Conservation (phyloP, 2,797 vertebrate species). For the Hoplostethus atlanticus region DNA sequence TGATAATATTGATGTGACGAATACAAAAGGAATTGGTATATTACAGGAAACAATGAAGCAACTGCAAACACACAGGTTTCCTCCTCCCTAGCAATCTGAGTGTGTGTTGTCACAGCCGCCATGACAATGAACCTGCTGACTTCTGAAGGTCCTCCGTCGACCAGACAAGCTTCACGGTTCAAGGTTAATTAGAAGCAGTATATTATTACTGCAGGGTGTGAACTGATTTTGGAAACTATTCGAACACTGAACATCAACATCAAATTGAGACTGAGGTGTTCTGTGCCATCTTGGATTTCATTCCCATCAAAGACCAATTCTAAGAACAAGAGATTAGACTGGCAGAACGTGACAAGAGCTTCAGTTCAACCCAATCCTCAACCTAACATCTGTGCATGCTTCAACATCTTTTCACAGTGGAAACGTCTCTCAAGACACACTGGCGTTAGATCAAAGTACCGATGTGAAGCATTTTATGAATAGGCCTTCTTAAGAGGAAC, state of each 20-base stretch:
- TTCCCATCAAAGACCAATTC: not conserved
- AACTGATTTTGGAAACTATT: too few relatives aligned
- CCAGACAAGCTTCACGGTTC: conserved; percentile 19
- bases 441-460: conserved; percentile 33
- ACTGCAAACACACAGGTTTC: conserved; percentile 43
- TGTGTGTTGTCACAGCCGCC: conserved; percentile 17
- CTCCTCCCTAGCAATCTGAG: conserved; percentile 24
- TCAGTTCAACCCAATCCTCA: not conserved
- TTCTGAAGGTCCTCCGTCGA: conserved; percentile 15
- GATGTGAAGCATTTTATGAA: conserved; percentile 8
- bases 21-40: conserved; percentile 56
- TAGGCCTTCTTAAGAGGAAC: conserved; percentile 4
- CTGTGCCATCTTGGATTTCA: too few relatives aligned
- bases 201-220: conserved; percentile 8
- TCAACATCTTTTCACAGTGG: not conserved
- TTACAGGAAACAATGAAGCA: conserved; percentile 66
- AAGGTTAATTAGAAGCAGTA: conserved; percentile 42
- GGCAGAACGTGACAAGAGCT: not conserved
- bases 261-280: too few relatives aligned
- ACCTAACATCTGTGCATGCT: conserved; percentile 17
- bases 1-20: conserved; percentile 38
- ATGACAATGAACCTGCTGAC: conserved; percentile 41
- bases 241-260: too few relatives aligned
- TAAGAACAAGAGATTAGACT: not conserved
- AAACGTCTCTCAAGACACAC: not conserved